Conservation (phyloP, 2,113 vertebrate genomes). For the Lynx canadensis region DNA sequence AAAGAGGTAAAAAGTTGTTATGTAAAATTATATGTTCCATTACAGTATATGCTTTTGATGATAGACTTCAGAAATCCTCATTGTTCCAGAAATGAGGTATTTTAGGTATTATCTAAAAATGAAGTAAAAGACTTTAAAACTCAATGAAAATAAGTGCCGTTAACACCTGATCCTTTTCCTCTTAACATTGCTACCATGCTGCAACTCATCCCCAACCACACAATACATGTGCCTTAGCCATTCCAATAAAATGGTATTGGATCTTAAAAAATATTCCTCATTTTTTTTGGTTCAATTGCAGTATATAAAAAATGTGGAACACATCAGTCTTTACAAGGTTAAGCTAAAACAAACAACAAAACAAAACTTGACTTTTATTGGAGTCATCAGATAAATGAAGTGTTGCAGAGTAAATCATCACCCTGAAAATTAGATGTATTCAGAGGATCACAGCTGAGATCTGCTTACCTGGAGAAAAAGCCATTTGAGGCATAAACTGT, state of each 20-base stretch:
- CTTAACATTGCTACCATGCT: neutral
- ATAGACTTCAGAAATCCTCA: neutral
- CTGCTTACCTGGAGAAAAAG: neutral
- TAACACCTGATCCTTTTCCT: neutral
- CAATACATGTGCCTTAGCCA: neutral
- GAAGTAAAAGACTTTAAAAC: neutral
- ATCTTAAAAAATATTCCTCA: neutral
- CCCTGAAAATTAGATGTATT: neutral
- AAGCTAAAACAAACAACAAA: neutral
- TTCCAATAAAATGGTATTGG: neutral
- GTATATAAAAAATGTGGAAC: neutral
- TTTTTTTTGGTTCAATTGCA: neutral
- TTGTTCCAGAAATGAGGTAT: neutral
- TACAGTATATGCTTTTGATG: neutral
- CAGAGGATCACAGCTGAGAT: neutral
- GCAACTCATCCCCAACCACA: neutral
- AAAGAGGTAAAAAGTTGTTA: neutral
- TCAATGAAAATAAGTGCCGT: neutral
- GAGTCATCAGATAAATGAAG: neutral
- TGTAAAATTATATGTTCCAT: neutral
- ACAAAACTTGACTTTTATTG: neutral
- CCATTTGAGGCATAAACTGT: neutral
- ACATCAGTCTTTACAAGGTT: neutral
- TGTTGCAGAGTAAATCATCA: neutral
- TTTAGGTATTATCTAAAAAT: neutral